Base-by-base conservation (phyloP, 1,140 invertebrate species). In the Bacillus rossius region DNA sequence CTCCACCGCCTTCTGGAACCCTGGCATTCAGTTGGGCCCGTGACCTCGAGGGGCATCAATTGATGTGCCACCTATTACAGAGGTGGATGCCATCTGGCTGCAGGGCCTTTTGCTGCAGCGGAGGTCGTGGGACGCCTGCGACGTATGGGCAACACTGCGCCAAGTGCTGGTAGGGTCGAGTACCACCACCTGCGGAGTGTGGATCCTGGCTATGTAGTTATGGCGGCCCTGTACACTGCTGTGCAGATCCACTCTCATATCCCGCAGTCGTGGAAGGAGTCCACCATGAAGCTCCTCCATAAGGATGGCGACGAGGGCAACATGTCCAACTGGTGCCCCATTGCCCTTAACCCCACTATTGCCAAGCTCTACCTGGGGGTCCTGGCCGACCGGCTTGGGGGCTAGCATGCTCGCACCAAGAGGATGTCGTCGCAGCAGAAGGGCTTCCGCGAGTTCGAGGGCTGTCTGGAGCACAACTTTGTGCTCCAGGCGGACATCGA, bases 291-390 rank as follows among this genome's bases (percentile, higher is more conserved):
- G 0, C 61, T 75, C 0, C 52, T 73, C 7, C 62, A 67, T 19
- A 73, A 75, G 20, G 69, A 71, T 16, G 65, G 67, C 1, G 60
- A 64, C 22, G 19, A 42, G 3, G 55, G 55, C 5, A 59, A 68
- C 34, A 42, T 67, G 0, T 34, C 38, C 2, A 74, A 74, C 48
- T 75, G 70, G 71, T 47, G 69, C 8, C 71, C 70, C 0, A 65
- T 75, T 0, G 59, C 70, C 0, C 61, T 74, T 14, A 57, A 64
- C 10, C 59, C 66, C 14, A 67, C 65, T 0, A 59, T 66, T 2
- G 64, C 64, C 1, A 74, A 74, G 29, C 61, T 74, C 3, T 73
- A 71, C 23, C 58, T 67, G 0, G 66, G 66, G 0, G 38, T 70
- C 3, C 0, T 71, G 16, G 26, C 62, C 0, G 4, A 37, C 42